These are phyloP conservation scores for Crypturellus undulatus DNA, from an alignment of 2,113 vertebrate genomes.

Conservation along the genomic window DNA sequence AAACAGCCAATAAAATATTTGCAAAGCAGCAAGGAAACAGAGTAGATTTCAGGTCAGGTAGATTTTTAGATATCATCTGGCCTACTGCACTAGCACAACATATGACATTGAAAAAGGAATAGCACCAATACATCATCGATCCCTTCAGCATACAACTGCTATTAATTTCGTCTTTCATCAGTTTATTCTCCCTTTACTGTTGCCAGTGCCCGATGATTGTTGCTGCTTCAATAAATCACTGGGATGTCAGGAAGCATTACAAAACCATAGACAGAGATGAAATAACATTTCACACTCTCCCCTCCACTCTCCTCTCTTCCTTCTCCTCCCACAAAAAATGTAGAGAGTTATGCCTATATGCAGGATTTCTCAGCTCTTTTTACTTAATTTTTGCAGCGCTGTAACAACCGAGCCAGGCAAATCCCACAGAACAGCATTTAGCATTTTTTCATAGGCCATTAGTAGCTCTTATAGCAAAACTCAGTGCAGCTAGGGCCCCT, in stretches of 20 bases:
- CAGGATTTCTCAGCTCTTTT: background rate
- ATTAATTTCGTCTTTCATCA: slow-evolving; percentile 50
- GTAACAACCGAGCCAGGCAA: background rate
- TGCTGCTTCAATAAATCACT: slow-evolving; percentile 51
- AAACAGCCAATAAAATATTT: slow-evolving; percentile 37
- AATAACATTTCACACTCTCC: slow-evolving; percentile 12
- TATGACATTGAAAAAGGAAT: slow-evolving; percentile 35
- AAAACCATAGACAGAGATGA: background rate
- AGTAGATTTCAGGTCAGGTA: slow-evolving; percentile 35
- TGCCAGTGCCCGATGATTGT: slow-evolving; percentile 10
- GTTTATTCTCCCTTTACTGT: slow-evolving; percentile 6
- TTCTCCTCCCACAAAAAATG: background rate
- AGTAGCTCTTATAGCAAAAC: background rate
- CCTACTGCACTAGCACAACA: background rate
- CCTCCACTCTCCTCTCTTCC: background rate
- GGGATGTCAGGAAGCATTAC: slow-evolving; percentile 13
- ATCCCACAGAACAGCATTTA: background rate
- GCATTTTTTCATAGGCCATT: background rate
- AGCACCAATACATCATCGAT: slow-evolving; percentile 44
- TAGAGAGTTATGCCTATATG: background rate
- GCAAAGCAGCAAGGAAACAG: background rate
- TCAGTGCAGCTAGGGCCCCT: background rate
- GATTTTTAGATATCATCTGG: slow-evolving; percentile 37
- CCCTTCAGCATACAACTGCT: slow-evolving; percentile 7
- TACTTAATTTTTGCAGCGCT: background rate